Evolutionary conservation across 2,113 vertebrate genomes (phyloP).

Genomic region (rabbit (Oryctolagus cuniculus)): mOryCun1.1 NC_091438.1:94195501-94196000

Average conservation of each 20-base stretch:
- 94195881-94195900: constrained; percentile 25
- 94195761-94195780: neutral
- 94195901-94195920: constrained; percentile 47
- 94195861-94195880: neutral
- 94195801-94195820: constrained; percentile 1
- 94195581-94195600: constrained; percentile 1
- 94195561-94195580: neutral
- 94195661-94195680: neutral
- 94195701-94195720: neutral
- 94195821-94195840: constrained; percentile 22
- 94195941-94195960: neutral
- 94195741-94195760: neutral
- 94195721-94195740: neutral
- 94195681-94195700: neutral
- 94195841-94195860: neutral
- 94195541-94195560: neutral
- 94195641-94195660: neutral
- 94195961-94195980: neutral
- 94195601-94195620: constrained; percentile 12
- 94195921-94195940: neutral
- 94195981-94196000: neutral
- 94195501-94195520: no score
- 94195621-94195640: constrained; percentile 2
- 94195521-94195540: no score
- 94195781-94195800: neutral